phyloP scores from a whole-genome alignment of 2,797 vertebrate species.

The Botia almorhae region DNA sequence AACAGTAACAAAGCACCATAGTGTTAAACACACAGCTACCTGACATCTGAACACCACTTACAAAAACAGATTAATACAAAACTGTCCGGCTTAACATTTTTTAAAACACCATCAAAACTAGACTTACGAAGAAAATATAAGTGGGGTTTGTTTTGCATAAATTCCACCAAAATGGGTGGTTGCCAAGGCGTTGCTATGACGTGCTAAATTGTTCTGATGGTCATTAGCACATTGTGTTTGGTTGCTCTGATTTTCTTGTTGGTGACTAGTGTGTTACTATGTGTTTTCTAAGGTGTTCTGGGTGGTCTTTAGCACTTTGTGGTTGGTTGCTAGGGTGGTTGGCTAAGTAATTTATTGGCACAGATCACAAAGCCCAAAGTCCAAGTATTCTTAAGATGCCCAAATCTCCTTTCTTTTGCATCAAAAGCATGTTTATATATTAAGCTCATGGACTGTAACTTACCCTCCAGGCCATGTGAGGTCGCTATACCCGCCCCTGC shows the following conservation, averaged over 20 bases:
- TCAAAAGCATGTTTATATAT: too few relatives aligned
- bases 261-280: neutral
- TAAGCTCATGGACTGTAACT: slow-evolving; percentile 55
- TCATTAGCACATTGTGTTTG: too few relatives aligned
- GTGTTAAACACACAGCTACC: neutral
- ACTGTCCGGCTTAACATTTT: neutral
- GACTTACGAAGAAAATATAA: neutral
- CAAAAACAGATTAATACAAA: neutral
- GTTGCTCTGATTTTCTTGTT: too few relatives aligned
- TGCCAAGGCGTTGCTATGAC: too few relatives aligned
- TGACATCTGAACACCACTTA: neutral
- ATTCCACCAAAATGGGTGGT: neutral
- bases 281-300: too few relatives aligned
- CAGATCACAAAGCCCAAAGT: too few relatives aligned
- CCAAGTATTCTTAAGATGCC: too few relatives aligned
- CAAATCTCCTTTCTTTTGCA: too few relatives aligned
- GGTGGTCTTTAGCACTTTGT: too few relatives aligned
- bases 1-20: neutral
- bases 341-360: too few relatives aligned
- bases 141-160: neutral
- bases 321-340: too few relatives aligned
- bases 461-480: slow-evolving; percentile 93
- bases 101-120: neutral
- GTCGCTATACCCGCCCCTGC: slow-evolving; percentile 90
- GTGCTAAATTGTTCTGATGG: too few relatives aligned